Conservation (phyloP, 1,140 invertebrate genomes). For the Anoplolepis gracilipes region DNA sequence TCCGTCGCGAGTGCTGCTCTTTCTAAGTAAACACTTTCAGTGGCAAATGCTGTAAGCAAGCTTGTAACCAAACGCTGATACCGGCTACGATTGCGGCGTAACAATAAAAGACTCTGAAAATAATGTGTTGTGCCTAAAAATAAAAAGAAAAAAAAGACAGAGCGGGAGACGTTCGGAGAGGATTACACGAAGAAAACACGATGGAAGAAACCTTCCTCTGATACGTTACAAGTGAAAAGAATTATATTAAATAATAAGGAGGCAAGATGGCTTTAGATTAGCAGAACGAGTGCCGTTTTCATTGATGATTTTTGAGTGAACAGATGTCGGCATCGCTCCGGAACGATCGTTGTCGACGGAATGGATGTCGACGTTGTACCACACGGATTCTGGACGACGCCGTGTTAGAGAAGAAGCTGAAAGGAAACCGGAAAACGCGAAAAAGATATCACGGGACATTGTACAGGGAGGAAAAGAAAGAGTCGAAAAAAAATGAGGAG, state of each 20-base stretch:
- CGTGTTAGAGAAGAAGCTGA: not conserved
- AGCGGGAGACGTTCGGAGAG: slow-evolving; percentile 6
- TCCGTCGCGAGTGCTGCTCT: not conserved
- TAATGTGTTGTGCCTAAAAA: slow-evolving; percentile 70
- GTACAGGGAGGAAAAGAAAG: not conserved
- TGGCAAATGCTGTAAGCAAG: slow-evolving; percentile 7
- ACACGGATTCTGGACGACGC: not conserved
- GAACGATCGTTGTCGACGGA: slow-evolving; percentile 11
- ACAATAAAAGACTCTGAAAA: slow-evolving; percentile 65
- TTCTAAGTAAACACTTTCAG: slow-evolving; percentile 17
- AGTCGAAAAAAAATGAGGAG: not conserved
- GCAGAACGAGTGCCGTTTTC: slow-evolving; percentile 3
- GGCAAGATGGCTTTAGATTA: not conserved
- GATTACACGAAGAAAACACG: not conserved
- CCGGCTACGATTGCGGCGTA: slow-evolving; percentile 58
- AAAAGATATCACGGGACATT: not conserved
- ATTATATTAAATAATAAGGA: not conserved
- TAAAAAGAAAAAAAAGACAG: slow-evolving; percentile 18
- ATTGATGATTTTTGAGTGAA: slow-evolving; percentile 35
- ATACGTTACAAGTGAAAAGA: not conserved
- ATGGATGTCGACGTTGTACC: not conserved
- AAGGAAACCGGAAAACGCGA: not conserved
- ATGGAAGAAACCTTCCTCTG: slow-evolving; percentile 20
- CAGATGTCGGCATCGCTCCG: not conserved
- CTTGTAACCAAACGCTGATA: slow-evolving; percentile 47